phyloP scores from a whole-genome alignment of 2,113 vertebrate genomes.

The Heterotilapia buettikoferi region DNA sequence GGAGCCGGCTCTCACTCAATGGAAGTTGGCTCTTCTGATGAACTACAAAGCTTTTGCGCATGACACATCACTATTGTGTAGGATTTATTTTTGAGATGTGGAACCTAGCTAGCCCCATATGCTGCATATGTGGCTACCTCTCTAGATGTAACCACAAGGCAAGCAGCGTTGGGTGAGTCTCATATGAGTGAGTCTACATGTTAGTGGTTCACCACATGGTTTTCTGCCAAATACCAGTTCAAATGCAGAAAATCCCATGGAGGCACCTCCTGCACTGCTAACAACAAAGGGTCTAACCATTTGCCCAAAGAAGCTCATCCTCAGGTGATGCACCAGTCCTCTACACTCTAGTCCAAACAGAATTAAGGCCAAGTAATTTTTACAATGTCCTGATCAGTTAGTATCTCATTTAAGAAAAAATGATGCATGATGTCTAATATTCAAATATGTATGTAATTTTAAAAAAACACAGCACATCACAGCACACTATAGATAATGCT shows the following conservation, averaged over 20 bases:
- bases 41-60: neutral
- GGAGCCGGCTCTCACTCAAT: fast-evolving
- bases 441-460: neutral
- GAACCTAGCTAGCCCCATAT: neutral
- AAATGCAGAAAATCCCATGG: neutral
- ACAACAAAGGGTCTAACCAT: neutral
- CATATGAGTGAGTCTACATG: neutral
- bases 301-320: neutral
- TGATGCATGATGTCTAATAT: neutral
- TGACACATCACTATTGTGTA: neutral
- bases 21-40: neutral
- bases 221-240: neutral
- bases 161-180: neutral
- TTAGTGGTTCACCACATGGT: neutral
- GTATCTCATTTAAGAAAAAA: neutral
- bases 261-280: neutral
- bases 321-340: neutral
- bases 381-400: neutral
- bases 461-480: neutral
- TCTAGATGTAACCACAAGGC: neutral
- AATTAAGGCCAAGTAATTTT: neutral
- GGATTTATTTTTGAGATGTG: neutral
- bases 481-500: neutral
- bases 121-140: neutral
- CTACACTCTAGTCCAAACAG: neutral